These are phyloP conservation scores for Emmelina monodactyla DNA, from an alignment of 2,888 invertebrate genomes.

Conservation along the genomic window DNA sequence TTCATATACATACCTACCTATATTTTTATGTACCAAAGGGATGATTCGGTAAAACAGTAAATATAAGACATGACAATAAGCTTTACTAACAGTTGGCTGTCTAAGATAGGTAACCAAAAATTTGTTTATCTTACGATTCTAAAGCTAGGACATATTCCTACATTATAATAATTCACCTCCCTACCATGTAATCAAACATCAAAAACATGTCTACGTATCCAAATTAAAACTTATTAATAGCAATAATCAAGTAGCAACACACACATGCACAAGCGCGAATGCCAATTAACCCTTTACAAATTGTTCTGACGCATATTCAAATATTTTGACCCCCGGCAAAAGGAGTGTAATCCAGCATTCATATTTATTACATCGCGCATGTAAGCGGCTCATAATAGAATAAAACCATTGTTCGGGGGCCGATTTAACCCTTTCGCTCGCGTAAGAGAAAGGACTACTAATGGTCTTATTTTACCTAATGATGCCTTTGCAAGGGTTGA, in stretches of 20 bases:
- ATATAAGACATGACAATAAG: too few species aligned
- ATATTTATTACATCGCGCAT: constrained; percentile 65
- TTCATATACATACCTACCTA: too few species aligned
- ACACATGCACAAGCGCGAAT: constrained; percentile 14
- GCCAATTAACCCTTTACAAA: constrained; percentile 60
- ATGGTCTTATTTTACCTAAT: constrained; percentile 64
- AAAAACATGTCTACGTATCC: too few species aligned
- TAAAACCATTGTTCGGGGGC: constrained; percentile 58
- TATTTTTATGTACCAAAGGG: too few species aligned
- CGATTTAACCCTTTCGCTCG: constrained; percentile 59
- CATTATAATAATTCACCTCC: too few species aligned
- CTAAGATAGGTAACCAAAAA: too few species aligned
- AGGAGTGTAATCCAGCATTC: constrained; percentile 61
- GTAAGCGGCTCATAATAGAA: constrained; percentile 59
- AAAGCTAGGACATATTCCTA: too few species aligned
- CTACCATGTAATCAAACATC: too few species aligned
- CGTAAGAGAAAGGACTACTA: constrained; percentile 62
- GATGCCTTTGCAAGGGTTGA: constrained; percentile 50
- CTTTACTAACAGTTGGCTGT: too few species aligned
- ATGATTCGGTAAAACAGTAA: too few species aligned
- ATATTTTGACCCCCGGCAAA: constrained; percentile 63
- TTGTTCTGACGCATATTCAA: constrained; percentile 57
- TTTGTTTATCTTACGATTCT: too few species aligned
- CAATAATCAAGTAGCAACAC: not conserved
- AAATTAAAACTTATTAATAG: too few species aligned